Evolutionary conservation across 2,113 vertebrate species (phyloP), one percentile per base, ranked within the genome.

Genomic region (Tautogolabrus adspersus): DNA sequence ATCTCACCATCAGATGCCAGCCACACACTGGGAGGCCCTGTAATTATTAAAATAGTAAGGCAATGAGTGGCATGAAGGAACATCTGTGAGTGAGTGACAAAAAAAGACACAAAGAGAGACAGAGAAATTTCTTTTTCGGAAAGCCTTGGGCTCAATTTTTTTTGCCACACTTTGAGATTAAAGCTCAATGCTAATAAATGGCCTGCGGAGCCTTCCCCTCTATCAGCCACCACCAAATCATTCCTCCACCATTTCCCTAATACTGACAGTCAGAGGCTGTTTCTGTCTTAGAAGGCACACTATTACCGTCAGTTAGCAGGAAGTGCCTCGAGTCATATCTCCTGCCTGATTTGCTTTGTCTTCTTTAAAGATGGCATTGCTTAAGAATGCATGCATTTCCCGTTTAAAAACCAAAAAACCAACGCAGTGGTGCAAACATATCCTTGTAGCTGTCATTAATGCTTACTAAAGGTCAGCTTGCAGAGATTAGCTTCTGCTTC

Each of bases 11-110:
- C 80, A 88, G 75, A 87, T 64, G 67, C 49, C 80, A 81, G 42
- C 62, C 65, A 15, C 68, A 74, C 67, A 23, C 72, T 66, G 79
- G 73, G 74, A 78, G 66, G 87, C 60, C 42, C 54, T 79, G 63
- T 84, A 87, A 90, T 86, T 86, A 90, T 75, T 66, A 73, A 83
- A 62, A 72, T 75, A 42, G 66, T 63, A 81, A 67, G 78, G 70
- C 78, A 75, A 69, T 73, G 82, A 89, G 51, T 79, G 71, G 57
- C 85, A 70, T 51, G 23, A 77, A 65, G 60, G 12, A 77, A 83
- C 64, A 73, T 66, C 72, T 49, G 59, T 18, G 40, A 56, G 6
- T 86, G 72, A 90, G 70, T 52, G 80, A 71, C 72, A 77, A 54
- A 40, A 65, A 55, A n/a, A 75, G 55, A 76, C 13, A 79, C 6